Base-by-base conservation (phyloP, 2,797 vertebrate genomes). In the Cirrhinus molitorella region DNA sequence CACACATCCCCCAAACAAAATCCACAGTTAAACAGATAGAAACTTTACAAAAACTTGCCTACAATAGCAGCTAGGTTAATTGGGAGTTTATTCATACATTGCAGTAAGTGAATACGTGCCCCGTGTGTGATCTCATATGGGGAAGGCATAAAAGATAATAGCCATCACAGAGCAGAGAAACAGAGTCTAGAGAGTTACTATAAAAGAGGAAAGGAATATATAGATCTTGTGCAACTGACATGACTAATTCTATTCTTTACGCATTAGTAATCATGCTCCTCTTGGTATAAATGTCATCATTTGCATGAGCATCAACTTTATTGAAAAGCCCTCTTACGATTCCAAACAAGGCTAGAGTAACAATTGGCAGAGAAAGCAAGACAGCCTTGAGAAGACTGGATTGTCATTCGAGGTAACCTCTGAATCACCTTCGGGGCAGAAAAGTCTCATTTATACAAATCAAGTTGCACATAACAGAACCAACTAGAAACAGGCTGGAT, bases 371-470 rank as follows among this genome's bases (percentile, higher is more conserved):
- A 67, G 21, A 80, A 80, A 80, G 23, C 59, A 74, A 49, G 55
- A 49, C 8, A 73, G 76, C 65, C 40, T 80, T 80, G 55, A 86
- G 49, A 71, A 40, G 51, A n/a, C 74, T 67, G 21, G 53, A 73
- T 70, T 70, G 65, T 81, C 79, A 82, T 87, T 84, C 67, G 53
- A 79, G 25, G n/a, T 67, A 67, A 40, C 57, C 37, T 81, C 68
- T 31, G 47, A 65, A 74, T 86, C 61, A 80, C 80, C 78, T 71
- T 75, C 37, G 65, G 55, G 16, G 21, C 28, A 51, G 14, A 75
- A 45, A 80, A 70, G 75, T 65, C 53, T 40, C 72, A 80, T 68
- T 55, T 53, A 79, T 61, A 51, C 43, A 83, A 84, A 82, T 61
- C n/a, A 68, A 17, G 11, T 31, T 40, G 17, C 11, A 40, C 43